phyloP scores from a whole-genome alignment of 2,113 vertebrate species.

The Manacus vitellinus region DNA sequence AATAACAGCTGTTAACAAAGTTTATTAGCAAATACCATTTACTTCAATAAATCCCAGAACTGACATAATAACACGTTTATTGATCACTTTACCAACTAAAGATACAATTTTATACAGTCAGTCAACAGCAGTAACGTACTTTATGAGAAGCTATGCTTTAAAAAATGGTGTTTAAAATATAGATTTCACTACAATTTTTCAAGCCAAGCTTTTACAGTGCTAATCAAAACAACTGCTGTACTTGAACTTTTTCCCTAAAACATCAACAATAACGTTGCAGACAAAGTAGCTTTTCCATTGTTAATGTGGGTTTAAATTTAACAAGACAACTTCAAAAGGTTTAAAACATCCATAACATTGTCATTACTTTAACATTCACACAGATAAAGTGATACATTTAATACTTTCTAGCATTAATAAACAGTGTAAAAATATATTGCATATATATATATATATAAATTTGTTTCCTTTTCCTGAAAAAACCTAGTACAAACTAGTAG shows the following conservation, averaged over 20 bases:
- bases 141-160: conserved; percentile 47
- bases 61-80: conserved; percentile 72
- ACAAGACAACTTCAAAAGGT: conserved; percentile 44
- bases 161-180: conserved; percentile 31
- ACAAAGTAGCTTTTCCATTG: conserved; percentile 4
- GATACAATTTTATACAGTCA: conserved; percentile 63
- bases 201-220: conserved; percentile 52
- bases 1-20: background rate
- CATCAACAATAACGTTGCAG: conserved; percentile 30
- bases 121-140: conserved; percentile 53
- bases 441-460: conserved; percentile 71
- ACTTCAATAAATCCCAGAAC: background rate
- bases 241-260: conserved; percentile 5
- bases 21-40: background rate
- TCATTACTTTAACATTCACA: conserved; percentile 53
- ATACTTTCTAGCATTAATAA: conserved; percentile 68
- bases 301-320: conserved; percentile 50
- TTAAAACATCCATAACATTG: conserved; percentile 33
- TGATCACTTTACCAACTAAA: conserved; percentile 71
- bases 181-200: conserved; percentile 36
- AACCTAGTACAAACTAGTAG: conserved; percentile 73
- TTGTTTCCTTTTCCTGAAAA: conserved; percentile 76
- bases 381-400: conserved; percentile 65
- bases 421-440: conserved; percentile 80
- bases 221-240: conserved; percentile 44